Evolutionary conservation across 2,113 vertebrate genomes (phyloP), one percentile per base, ranked within the genome.

Genomic region (Bubalus kerabau): DNA sequence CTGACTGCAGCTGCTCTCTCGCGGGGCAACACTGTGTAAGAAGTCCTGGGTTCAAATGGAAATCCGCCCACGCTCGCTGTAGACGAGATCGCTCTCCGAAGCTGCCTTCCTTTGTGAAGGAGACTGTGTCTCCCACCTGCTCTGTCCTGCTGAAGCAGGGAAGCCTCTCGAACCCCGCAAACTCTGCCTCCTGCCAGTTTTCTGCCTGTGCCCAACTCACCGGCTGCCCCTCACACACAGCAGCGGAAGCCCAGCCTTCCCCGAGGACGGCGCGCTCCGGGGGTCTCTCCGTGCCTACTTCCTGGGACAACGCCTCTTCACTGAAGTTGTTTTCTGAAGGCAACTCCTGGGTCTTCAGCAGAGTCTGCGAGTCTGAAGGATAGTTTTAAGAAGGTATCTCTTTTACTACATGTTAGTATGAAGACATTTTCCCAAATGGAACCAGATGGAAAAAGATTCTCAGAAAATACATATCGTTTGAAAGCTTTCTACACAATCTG

Each of bases 191-290:
- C 19, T 23, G 78, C 43, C n/a, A 4, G 57, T 64, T 6, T 28
- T 59, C 40, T 6, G 12, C 0, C 4, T 10, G 4, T 2, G 11
- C 17, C 90, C 74, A 6, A 89, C 98, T 98, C 43, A 98, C 97
- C 23, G 4, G 76, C 40, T 36, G 83, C 54, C 84, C 64, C 84
- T n/a, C 60, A 11, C 74, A 76, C 52, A 92, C 56, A 64, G 81
- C 14, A 2, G 3, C 9, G 0, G 19, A 87, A 24, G 23, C 50
- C 96, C 96, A 90, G 87, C 5, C 1, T 32, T 13, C 36, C 57
- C 46, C 30, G 16, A 36, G 9, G 0, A 32, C 0, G 6, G 94
- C 24, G 15, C 0, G 12, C 46, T 5, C 0, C 0, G 14, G 1
- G 6, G 10, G 40, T 32, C n/a, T 80, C 26, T 28, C 76, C 26